These are phyloP conservation scores for Heliopora coerulea DNA, from an alignment of 92 coral and sea anemone species.

Conservation along the genomic window DNA sequence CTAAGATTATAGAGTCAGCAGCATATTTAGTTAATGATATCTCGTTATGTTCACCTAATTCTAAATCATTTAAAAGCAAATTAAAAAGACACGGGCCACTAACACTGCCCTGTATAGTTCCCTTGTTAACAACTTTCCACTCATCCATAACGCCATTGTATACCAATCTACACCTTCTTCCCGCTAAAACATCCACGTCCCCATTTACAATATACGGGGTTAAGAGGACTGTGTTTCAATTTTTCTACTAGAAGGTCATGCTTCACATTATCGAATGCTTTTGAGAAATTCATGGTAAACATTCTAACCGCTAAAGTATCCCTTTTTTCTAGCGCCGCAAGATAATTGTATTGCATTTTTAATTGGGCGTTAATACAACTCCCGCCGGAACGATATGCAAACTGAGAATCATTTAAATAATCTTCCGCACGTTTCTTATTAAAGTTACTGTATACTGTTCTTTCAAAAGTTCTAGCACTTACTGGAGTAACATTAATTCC, in stretches of 20 bases:
- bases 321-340: constrained; percentile 11
- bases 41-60: no score
- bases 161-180: neutral
- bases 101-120: no score
- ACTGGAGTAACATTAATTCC: constrained; percentile 55
- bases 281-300: constrained; percentile 11
- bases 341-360: constrained; percentile 33
- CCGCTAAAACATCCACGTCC: neutral
- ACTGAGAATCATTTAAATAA: constrained; percentile 29
- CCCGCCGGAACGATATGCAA: constrained; percentile 48
- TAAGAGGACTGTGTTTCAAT: neutral
- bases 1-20: no score
- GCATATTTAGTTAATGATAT: no score
- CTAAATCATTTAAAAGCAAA: no score
- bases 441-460: constrained; percentile 1
- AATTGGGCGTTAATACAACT: constrained; percentile 46
- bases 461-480: constrained; percentile 18
- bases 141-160: constrained; percentile 2
- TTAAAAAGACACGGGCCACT: no score
- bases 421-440: constrained; percentile 10
- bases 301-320: neutral
- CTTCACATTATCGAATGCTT: constrained; percentile 15
- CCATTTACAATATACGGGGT: neutral
- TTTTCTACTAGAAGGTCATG: neutral
- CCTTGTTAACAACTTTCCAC: no score